These are phyloP conservation scores for Brachionus sp. DNA, from an alignment of 1,140 invertebrate species.

Conservation along the genomic window DNA sequence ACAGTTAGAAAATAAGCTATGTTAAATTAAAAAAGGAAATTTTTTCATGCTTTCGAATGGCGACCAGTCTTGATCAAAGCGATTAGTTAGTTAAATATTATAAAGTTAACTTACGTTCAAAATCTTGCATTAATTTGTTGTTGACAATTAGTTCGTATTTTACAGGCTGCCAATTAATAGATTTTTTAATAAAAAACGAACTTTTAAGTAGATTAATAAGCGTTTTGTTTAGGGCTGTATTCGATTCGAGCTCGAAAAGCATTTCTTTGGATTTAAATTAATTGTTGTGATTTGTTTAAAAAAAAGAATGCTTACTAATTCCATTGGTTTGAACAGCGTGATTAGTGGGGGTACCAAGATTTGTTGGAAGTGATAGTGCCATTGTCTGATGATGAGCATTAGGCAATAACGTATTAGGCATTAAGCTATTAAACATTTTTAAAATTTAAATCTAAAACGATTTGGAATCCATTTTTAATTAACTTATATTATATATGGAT, in stretches of 20 bases:
- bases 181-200: conserved; percentile 36
- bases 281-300: background rate
- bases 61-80: background rate
- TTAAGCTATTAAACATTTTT: conserved; percentile 26
- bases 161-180: conserved; percentile 14
- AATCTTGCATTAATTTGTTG: conserved; percentile 39
- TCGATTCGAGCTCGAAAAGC: background rate
- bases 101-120: conserved; percentile 19
- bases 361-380: background rate
- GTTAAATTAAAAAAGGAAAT: background rate
- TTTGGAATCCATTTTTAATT: conserved; percentile 34
- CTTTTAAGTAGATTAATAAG: conserved; percentile 23
- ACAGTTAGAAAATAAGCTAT: background rate
- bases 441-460: background rate
- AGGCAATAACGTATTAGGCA: background rate
- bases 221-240: conserved; percentile 14
- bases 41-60: background rate
- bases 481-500: background rate
- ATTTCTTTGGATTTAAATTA: background rate
- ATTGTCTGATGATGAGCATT: background rate
- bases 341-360: background rate
- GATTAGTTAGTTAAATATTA: background rate
- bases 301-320: background rate
- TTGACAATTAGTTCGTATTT: conserved; percentile 33
- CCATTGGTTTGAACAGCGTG: background rate